These are phyloP conservation scores for Clarias laeviceps DNA, from an alignment of 2,797 vertebrate species.

Conservation along the genomic window DNA sequence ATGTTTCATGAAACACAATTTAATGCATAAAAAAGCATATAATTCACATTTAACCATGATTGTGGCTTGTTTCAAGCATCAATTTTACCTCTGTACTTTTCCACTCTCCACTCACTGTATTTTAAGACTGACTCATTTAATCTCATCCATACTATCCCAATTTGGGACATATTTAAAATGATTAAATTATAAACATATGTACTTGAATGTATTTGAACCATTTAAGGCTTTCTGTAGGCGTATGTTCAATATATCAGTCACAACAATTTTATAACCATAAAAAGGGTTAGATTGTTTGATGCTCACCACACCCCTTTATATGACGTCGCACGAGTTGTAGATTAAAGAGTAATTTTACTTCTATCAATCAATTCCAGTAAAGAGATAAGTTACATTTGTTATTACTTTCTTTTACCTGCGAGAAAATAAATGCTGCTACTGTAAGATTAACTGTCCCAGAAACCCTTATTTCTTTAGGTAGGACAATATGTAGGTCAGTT, in stretches of 20 bases:
- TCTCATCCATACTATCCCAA: not conserved
- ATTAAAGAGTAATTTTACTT: not conserved
- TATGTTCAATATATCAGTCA: not conserved
- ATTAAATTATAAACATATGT: not conserved
- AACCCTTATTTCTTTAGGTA: not conserved
- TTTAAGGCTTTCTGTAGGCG: not conserved
- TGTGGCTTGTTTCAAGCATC: not conserved
- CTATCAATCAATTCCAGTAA: not conserved
- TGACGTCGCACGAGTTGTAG: not conserved
- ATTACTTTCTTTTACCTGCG: not conserved
- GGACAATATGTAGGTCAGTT: not conserved
- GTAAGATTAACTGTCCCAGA: not conserved
- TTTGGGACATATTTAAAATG: not conserved
- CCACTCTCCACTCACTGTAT: not conserved
- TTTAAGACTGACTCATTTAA: not conserved
- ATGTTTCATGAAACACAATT: not conserved
- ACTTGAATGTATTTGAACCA: not conserved
- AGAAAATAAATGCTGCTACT: not conserved
- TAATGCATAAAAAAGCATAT: not conserved
- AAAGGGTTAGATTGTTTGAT: not conserved
- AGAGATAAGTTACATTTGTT: not conserved
- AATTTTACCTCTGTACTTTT: not conserved
- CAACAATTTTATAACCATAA: not conserved
- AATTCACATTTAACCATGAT: not conserved
- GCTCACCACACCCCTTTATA: not conserved